These are phyloP conservation scores for Morone chrysops DNA, from an alignment of 2,113 vertebrate species.

Conservation along the genomic window DNA sequence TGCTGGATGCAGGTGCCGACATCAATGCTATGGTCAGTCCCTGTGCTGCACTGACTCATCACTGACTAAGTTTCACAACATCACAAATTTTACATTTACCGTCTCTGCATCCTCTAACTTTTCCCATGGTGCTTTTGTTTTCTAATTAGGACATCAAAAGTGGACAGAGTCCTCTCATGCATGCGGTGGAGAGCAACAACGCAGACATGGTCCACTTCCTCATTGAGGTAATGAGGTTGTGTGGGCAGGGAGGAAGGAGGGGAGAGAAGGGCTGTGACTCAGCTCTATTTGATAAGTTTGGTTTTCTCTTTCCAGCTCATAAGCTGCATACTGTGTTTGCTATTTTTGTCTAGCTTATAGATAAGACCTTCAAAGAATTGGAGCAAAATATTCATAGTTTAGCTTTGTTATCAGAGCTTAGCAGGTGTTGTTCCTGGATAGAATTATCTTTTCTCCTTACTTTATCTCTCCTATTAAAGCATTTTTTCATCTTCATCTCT, in stretches of 20 bases:
- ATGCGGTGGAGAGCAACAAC: constrained; percentile 89
- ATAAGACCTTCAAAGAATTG: constrained; percentile 8
- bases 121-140: constrained; percentile 34
- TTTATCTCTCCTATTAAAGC: constrained; percentile 4
- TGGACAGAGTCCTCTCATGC: constrained; percentile 89
- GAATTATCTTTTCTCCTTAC: constrained; percentile 1
- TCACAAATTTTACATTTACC: constrained; percentile 20
- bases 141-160: constrained; percentile 89
- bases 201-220: constrained; percentile 89
- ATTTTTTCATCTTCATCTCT: not conserved
- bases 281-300: constrained; percentile 37
- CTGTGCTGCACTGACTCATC: constrained; percentile 26
- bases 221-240: constrained; percentile 84
- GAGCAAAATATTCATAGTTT: not conserved
- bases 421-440: not conserved
- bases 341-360: constrained; percentile 14
- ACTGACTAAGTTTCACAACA: constrained; percentile 31
- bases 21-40: constrained; percentile 89
- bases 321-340: constrained; percentile 21
- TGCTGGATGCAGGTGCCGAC: constrained; percentile 87
- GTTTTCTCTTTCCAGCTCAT: constrained; percentile 39
- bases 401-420: constrained; percentile 18
- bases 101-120: constrained; percentile 30
- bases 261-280: constrained; percentile 53
- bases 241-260: constrained; percentile 16